phyloP scores from a whole-genome alignment of 1,140 invertebrate species.

The Rhyacophila brunnea region DNA sequence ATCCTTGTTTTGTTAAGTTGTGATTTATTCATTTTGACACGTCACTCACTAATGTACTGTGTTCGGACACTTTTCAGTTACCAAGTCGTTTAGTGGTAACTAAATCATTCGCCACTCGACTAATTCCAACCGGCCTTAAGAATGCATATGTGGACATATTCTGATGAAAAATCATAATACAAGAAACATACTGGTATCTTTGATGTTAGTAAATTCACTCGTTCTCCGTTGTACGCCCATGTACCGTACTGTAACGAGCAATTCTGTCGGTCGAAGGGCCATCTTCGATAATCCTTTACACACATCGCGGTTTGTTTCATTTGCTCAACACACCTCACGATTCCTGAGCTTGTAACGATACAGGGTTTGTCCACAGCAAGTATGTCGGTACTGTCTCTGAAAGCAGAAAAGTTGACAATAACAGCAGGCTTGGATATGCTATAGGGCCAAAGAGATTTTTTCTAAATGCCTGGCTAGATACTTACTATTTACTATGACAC shows the following conservation, averaged over 20 bases:
- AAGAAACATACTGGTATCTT: too few relatives aligned
- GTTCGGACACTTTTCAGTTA: too few relatives aligned
- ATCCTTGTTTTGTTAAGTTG: too few relatives aligned
- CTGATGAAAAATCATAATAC: too few relatives aligned
- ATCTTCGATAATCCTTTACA: conserved; percentile 40
- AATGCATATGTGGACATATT: too few relatives aligned
- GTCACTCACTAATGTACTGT: too few relatives aligned
- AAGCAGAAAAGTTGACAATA: too few relatives aligned
- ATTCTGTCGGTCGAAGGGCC: conserved; percentile 46
- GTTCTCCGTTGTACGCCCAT: conserved; percentile 54
- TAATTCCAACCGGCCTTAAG: too few relatives aligned
- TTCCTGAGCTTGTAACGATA: conserved; percentile 36
- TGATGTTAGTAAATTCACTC: too few relatives aligned
- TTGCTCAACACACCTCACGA: conserved; percentile 42
- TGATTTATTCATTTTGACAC: too few relatives aligned
- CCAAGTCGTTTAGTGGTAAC: too few relatives aligned
- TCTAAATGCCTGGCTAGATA: not conserved
- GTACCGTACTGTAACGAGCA: conserved; percentile 44
- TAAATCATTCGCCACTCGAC: too few relatives aligned
- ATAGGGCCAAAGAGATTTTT: not conserved
- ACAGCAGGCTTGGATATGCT: not conserved
- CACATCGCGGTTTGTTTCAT: conserved; percentile 39
- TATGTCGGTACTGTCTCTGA: not conserved
- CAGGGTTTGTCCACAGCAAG: conserved; percentile 34
- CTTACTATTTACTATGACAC: not conserved